Evolutionary conservation across 2,888 invertebrate species (phyloP), one percentile per base, ranked within the genome.

Genomic region (Melanargia galathea): DNA sequence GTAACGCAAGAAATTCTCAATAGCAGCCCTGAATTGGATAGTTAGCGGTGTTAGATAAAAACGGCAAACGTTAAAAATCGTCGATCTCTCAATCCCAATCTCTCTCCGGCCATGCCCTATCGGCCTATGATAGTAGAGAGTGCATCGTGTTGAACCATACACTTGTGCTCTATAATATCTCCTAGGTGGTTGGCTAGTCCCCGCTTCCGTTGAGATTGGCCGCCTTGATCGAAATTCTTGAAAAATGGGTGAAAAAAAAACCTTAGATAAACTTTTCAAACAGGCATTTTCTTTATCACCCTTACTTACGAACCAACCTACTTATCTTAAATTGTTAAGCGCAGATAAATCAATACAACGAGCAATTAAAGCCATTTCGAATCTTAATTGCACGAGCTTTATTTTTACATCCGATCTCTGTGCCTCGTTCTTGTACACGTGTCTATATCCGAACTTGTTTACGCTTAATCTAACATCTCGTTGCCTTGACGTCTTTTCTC

Each of bases 401-500:
- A 70, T 68, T 70, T 71, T 67, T 64, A 69, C 59, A 61, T 60
- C 26, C 48, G 54, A 35, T 20, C 26, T 65, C 55, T 46, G 3
- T n/a, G 2, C 30, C n/a, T 40, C 54, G 51, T 33, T 33, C 33
- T 18, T 70, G 60, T 70, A 73, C 77, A 77, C 77, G 75, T 77
- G 79, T 75, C 70, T 61, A 63, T 70, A 69, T 68, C 68, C 71
- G 59, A 71, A 74, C 76, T 77, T 79, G 79, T 79, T 80, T 79
- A 77, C 75, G 74, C 72, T 70, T 74, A 75, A 78, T 76, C 76
- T 74, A 70, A 73, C 75, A 76, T 75, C 76, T 71, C 69, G 77
- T 78, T 75, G 74, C 72, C 65, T 73, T 62, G 65, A 24, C 54
- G 57, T 18, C 54, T 18, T 48, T 62, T 40, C 20, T 56, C 45